These are phyloP conservation scores for Cavia porcellus DNA, from an alignment of 2,113 vertebrate species.

Conservation along the genomic window DNA sequence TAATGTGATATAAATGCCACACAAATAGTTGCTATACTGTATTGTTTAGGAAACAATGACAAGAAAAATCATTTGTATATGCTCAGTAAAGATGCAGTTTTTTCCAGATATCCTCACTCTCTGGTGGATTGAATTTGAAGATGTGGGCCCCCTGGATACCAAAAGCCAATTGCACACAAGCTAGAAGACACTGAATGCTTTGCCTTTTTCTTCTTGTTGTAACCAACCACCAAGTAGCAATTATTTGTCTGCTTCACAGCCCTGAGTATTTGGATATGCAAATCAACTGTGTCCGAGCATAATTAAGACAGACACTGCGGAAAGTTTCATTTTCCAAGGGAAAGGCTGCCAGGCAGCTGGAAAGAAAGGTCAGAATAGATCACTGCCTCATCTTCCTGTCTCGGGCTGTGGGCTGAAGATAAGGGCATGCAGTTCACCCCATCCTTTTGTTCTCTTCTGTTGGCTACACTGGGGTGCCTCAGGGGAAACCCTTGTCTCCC, in stretches of 20 bases:
- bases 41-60: neutral
- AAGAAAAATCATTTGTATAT: neutral
- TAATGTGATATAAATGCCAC: neutral
- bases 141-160: neutral
- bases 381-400: neutral
- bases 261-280: constrained; percentile 74
- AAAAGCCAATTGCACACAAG: neutral
- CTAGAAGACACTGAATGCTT: neutral
- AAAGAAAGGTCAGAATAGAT: constrained; percentile 65
- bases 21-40: neutral
- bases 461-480: neutral
- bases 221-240: constrained; percentile 42
- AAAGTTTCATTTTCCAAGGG: constrained; percentile 76
- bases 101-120: neutral
- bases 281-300: constrained; percentile 71
- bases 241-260: neutral
- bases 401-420: constrained; percentile 2
- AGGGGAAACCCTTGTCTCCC: neutral
- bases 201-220: neutral
- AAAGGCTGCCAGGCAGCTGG: constrained; percentile 47
- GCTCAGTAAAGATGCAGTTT: neutral
- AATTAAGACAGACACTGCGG: constrained; percentile 76
- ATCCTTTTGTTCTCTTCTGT: constrained; percentile 22
- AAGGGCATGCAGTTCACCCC: neutral
- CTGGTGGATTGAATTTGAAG: neutral